Evolutionary conservation across 1,140 invertebrate species (phyloP), one percentile per base, ranked within the genome.

Genomic region (Drusus annulatus): DNA sequence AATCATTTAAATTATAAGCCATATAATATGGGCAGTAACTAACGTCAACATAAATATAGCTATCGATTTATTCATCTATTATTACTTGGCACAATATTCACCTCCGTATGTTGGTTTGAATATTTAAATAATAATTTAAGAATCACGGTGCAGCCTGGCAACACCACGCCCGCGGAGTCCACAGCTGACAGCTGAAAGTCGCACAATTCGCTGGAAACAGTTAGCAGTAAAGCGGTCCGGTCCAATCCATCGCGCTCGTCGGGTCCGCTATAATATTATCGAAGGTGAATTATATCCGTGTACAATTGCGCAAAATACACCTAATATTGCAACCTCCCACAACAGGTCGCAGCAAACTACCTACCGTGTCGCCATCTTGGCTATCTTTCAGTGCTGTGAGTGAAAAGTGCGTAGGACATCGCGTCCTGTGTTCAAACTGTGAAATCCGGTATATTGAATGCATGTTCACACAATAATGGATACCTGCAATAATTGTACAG

Each of bases 151-250:
- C 17, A 17, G 16, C 31, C 71, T 58, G 71, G 71, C 71, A 75
- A 25, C 71, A 75, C 54, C 25, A 19, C 10, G 19, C 17, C 51
- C 5, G 45, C 16, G 31, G 45, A 6, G 16, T 13, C 17, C 52
- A 28, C 71, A 75, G 71, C 71, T 75, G 71, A 75, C 71, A 56
- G 71, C 13, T 54, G 71, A 25, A 56, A 58, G 28, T 19, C 71
- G 54, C 52, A 75, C 71, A 75, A 75, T 75, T 75, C 58, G 71
- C 71, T 75, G 23, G 52, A 56, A 58, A 45, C 36, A 45, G 36
- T 45, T 45, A 45, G 36, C 36, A 75, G 71, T 45, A n/a, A 56
- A n/a, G 52, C 71, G 19, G 71, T 31, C n/a, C 25, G 52, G 25
- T 58, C 52, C 52, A 45, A 45, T 75, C 51, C 52, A 13, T 52